phyloP scores from a whole-genome alignment of 2,113 vertebrate genomes.

The Mustelus asterias region DNA sequence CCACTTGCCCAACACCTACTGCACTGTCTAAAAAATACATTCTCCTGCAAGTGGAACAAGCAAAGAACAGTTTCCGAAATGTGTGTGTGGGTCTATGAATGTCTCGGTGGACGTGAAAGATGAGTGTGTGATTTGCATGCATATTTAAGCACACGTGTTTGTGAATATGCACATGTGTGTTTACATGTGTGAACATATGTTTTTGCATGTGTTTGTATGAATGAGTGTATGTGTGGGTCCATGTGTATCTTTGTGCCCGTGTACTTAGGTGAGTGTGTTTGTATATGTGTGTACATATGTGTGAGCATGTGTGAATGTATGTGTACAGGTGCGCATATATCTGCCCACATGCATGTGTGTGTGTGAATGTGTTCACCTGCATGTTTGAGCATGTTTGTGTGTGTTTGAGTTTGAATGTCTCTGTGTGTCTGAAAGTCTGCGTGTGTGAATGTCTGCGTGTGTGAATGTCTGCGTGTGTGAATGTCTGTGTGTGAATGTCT shows the following conservation, averaged over 20 bases:
- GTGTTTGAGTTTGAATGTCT: too few species aligned
- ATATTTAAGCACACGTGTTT: background rate
- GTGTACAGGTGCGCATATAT: background rate
- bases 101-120: background rate
- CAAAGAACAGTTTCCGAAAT: too few species aligned
- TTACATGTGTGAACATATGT: background rate
- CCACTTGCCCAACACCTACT: background rate
- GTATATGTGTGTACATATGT: background rate
- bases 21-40: background rate
- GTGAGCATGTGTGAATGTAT: background rate
- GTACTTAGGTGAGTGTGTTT: background rate
- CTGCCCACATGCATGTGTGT: background rate
- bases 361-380: background rate
- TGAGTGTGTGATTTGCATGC: background rate
- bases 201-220: background rate
- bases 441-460: background rate
- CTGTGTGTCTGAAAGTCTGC: background rate
- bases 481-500: too few species aligned
- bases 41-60: background rate
- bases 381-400: background rate
- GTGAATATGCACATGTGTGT: background rate
- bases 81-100: background rate
- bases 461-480: background rate
- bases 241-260: background rate
- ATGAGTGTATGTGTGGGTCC: background rate